Evolutionary conservation across 2,113 vertebrate genomes (phyloP).

Genomic region (Craseonycteris thonglongyai): DNA sequence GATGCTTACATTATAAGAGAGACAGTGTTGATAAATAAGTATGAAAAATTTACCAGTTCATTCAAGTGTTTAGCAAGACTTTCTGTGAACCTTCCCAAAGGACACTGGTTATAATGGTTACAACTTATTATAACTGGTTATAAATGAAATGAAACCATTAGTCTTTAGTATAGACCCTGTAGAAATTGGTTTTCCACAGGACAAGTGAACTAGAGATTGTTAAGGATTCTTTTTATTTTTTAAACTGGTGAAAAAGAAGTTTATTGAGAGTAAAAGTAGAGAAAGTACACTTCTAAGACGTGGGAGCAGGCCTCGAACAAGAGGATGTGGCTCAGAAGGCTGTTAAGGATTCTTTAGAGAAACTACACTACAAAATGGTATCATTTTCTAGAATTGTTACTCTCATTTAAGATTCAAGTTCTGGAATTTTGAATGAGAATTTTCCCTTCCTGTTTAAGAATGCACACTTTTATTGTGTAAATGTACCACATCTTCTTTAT

Average conservation of each 20-base stretch:
- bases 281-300: no score
- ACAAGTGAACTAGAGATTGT: not conserved
- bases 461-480: no score
- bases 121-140: not conserved
- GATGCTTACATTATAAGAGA: not conserved
- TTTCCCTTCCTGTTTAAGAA: not conserved
- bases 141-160: not conserved
- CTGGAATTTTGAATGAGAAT: not conserved
- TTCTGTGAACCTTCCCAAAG: slow-evolving; percentile 16
- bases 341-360: slow-evolving; percentile 23
- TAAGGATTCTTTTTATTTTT: slow-evolving; percentile 17
- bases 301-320: no score
- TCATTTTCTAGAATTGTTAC: not conserved
- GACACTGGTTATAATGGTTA: not conserved
- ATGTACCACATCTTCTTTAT: no score
- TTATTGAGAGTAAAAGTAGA: no score
- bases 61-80: not conserved
- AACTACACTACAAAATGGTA: not conserved
- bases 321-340: no score
- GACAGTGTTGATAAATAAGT: slow-evolving; percentile 1
- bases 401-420: slow-evolving; percentile 38
- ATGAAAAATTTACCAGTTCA: slow-evolving; percentile 4
- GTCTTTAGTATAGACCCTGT: not conserved
- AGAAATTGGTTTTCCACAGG: slow-evolving; percentile 15
- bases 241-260: no score